Evolutionary conservation across 2,888 invertebrate genomes (phyloP), one percentile per base, ranked within the genome.

Genomic region (Ischnus inquisitorius): DNA sequence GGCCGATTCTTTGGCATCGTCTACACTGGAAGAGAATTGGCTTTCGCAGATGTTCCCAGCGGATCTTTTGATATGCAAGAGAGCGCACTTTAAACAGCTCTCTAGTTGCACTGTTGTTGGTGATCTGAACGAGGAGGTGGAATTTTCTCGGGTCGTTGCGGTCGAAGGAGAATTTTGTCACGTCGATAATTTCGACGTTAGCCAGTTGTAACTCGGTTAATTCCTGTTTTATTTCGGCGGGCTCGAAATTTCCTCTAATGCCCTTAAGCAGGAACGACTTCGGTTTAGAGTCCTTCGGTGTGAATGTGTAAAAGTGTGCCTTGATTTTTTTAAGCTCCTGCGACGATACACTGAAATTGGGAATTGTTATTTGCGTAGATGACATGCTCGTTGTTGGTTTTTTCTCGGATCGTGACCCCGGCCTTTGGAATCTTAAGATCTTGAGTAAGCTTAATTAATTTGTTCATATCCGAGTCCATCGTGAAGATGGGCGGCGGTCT

Each of bases 201-300:
- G 76, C n/a, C n/a, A 51, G 22, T n/a, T 65, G 39, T n/a, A 65
- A 41, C 2, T 65, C 46, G 2, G 4, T 14, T 6, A 76, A 2
- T 5, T 76, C 67, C 19, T 67, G 54, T 16, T 25, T 16, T 1
- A 79, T 28, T 22, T 79, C 79, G 3, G 0, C 12, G 34, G 71
- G 64, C 1, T 57, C 16, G 28, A 46, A 72, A 12, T 57, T 48
- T 2, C 48, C 51, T 48, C 51, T 62, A 10, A 74, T 41, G 1
- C 72, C 72, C 25, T 79, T 79, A 4, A 79, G 3, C 8, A 79
- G 46, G 8, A 79, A 28, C n/a, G 72, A 34, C n/a, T 41, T 62
- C n/a, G 34, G 60, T 65, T 64, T 71, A 2, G 41, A 5, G 5
- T 60, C 51, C 43, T 65, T 79, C 10, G 79, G 64, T 12, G 74